A percentile compares a stretch with the other conserved stretches of the same genome.
Evolutionary conservation across 1,140 invertebrate species (phyloP).

Genomic region (Macrotrachela quadricornifera): DNA sequence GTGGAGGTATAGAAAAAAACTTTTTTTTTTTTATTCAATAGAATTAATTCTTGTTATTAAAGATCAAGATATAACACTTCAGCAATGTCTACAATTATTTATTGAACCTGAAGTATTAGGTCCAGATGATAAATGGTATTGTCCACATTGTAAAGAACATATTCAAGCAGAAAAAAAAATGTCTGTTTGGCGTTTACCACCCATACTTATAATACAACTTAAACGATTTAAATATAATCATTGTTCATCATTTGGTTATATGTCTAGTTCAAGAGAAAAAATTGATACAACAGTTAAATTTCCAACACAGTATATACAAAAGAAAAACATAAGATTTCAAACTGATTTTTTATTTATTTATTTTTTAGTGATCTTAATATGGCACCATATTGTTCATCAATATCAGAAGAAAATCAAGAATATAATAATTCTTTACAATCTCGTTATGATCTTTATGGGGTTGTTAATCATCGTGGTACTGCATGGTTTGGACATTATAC

Average conservation of each 20-base stretch:
- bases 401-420: background rate
- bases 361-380: background rate
- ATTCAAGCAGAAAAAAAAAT: conserved; percentile 32
- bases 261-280: conserved; percentile 5
- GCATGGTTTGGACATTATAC: conserved; percentile 3
- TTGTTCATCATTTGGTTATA: background rate
- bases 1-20: too few relatives aligned
- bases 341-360: too few relatives aligned
- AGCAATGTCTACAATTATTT: conserved; percentile 33
- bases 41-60: too few relatives aligned
- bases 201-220: conserved; percentile 32
- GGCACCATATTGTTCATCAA: background rate
- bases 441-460: conserved; percentile 4
- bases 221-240: conserved; percentile 33
- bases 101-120: conserved; percentile 36
- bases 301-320: background rate
- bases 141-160: conserved; percentile 27
- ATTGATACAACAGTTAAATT: background rate
- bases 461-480: conserved; percentile 5
- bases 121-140: conserved; percentile 36
- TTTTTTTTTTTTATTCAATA: too few relatives aligned
- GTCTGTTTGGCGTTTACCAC: conserved; percentile 29
- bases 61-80: too few relatives aligned
- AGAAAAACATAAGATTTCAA: background rate
- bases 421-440: background rate